These are phyloP conservation scores for Acleris cristana DNA, from an alignment of 2,888 invertebrate genomes.

Conservation along the genomic window DNA sequence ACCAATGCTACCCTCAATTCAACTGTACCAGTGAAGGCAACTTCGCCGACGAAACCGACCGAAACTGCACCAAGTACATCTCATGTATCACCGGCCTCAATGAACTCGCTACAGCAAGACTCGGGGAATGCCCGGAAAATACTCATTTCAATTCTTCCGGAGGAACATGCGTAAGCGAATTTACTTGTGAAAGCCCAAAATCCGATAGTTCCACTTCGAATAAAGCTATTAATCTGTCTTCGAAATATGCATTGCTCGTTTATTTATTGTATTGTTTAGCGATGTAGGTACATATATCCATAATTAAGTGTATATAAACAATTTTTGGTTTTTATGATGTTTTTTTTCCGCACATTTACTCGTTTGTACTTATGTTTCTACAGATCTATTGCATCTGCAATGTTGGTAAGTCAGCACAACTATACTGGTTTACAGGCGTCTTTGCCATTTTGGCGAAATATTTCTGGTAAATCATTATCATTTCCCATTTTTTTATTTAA, in stretches of 20 bases:
- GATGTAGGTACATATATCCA: neutral
- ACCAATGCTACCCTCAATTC: constrained; percentile 59
- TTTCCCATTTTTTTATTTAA: too few species aligned
- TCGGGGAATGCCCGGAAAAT: constrained; percentile 56
- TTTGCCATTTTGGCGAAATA: too few species aligned
- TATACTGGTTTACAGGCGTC: too few species aligned
- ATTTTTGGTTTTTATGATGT: constrained; percentile 25
- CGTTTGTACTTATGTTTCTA: too few species aligned
- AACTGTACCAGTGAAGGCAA: constrained; percentile 58
- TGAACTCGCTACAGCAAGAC: constrained; percentile 58
- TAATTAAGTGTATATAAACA: constrained; percentile 14
- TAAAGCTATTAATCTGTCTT: constrained; percentile 31
- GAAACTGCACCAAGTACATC: constrained; percentile 59
- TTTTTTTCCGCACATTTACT: neutral
- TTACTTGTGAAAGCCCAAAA: constrained; percentile 46
- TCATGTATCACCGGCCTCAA: constrained; percentile 61
- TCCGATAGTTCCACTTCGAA: constrained; percentile 12
- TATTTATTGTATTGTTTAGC: constrained; percentile 14
- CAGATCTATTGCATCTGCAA: too few species aligned
- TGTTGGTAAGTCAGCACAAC: too few species aligned
- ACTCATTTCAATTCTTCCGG: constrained; percentile 52
- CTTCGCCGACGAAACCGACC: constrained; percentile 47
- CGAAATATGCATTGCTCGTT: constrained; percentile 12
- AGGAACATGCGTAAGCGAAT: constrained; percentile 54
- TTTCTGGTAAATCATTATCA: too few species aligned